phyloP scores from a whole-genome alignment of 2,888 invertebrate genomes.

The Criorhina ranunculi region DNA sequence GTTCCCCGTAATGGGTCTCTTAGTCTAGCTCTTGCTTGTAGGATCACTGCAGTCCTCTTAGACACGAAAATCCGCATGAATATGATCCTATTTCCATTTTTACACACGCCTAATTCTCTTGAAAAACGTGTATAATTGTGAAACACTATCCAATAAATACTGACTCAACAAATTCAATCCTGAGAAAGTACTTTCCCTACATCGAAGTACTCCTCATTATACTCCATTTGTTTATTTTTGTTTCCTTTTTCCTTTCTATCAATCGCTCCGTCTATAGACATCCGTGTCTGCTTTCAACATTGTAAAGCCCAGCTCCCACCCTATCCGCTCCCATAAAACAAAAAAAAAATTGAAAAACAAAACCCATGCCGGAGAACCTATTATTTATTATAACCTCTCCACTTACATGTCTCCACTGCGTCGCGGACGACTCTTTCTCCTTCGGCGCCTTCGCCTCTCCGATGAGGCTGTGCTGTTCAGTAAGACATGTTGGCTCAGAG shows the following conservation, averaged over 20 bases:
- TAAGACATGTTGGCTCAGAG: constrained; percentile 83
- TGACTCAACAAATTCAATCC: no score
- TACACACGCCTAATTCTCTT: no score
- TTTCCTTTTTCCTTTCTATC: constrained; percentile 3
- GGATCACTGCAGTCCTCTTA: no score
- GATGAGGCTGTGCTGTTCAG: constrained; percentile 83
- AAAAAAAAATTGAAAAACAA: constrained; percentile 1
- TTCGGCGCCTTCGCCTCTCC: constrained; percentile 82
- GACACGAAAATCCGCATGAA: no score
- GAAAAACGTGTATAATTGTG: no score
- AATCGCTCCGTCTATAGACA: not conserved
- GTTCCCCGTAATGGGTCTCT: no score
- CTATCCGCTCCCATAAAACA: not conserved
- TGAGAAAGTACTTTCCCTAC: no score
- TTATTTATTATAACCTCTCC: constrained; percentile 82
- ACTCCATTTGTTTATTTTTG: constrained; percentile 8
- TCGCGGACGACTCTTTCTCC: constrained; percentile 83
- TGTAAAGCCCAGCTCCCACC: not conserved
- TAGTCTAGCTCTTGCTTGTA: no score
- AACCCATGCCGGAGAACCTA: not conserved
- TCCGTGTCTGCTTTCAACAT: constrained; percentile 18
- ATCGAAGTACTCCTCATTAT: not conserved
- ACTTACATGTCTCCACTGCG: constrained; percentile 82
- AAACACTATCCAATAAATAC: no score
- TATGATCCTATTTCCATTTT: no score